Conservation (phyloP, 64 coral and sea anemone genomes). For the Stichodactyla helianthus region DNA sequence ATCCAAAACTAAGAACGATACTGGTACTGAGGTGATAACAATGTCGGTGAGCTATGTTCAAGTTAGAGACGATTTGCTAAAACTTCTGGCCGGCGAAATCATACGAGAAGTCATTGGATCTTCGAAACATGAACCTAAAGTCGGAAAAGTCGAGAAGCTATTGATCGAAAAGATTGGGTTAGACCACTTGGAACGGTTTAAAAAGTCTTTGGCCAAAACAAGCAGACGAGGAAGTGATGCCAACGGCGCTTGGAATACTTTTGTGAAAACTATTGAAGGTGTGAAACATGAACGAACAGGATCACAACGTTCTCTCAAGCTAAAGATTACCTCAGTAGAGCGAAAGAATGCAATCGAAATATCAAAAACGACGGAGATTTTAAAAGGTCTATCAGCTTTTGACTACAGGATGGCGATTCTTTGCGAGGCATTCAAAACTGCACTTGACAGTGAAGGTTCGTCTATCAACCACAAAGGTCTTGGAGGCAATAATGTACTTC, state of each 20-base stretch:
- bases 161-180: neutral
- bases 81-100: neutral
- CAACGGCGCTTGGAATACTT: neutral
- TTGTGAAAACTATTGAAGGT: neutral
- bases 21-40: neutral
- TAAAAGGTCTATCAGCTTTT: neutral
- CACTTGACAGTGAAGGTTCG: neutral
- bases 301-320: neutral
- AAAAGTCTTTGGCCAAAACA: neutral
- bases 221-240: neutral
- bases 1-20: neutral
- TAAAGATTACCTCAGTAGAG: neutral
- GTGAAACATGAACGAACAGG: neutral
- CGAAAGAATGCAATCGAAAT: neutral
- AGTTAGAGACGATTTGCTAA: neutral
- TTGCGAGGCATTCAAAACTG: neutral
- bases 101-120: neutral
- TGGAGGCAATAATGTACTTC: neutral
- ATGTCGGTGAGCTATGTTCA: too few relatives aligned
- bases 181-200: neutral
- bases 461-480: neutral
- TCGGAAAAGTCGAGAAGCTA: neutral
- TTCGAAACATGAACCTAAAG: neutral
- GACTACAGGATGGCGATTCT: slow-evolving; percentile 1
- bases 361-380: neutral